A percentile compares a stretch with the other conserved stretches of the same genome.
Evolutionary conservation across 2,888 invertebrate species (phyloP).

Genomic region (Sminthurinus aureus): DNA sequence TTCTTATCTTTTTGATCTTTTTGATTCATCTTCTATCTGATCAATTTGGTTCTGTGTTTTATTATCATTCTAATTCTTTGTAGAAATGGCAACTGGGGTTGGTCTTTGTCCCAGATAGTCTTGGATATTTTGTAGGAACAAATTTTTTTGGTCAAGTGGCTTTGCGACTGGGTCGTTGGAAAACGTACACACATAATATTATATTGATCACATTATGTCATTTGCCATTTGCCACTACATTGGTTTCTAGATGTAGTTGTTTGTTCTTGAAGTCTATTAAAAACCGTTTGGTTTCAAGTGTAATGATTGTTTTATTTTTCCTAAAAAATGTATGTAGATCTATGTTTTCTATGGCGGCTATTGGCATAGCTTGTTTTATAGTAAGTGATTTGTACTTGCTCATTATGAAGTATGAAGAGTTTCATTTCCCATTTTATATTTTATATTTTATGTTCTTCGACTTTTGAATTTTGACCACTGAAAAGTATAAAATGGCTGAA

Average conservation of each 20-base stretch:
- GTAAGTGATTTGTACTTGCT: constrained; percentile 64
- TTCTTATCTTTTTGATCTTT: too few species aligned
- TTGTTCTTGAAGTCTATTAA: too few species aligned
- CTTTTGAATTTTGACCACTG: too few species aligned
- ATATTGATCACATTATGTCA: too few species aligned
- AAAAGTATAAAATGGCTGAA: background rate
- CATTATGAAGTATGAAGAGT: background rate
- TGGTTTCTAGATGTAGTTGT: too few species aligned
- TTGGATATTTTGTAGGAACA: constrained; percentile 83
- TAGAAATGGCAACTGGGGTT: constrained; percentile 79
- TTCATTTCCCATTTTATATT: too few species aligned
- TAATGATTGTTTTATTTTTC: too few species aligned
- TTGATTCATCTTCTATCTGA: too few species aligned
- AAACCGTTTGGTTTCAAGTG: too few species aligned
- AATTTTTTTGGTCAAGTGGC: constrained; percentile 78
- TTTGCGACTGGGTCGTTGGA: constrained; percentile 72
- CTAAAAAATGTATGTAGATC: constrained; percentile 59
- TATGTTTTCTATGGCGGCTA: constrained; percentile 70
- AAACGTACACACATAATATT: constrained; percentile 63
- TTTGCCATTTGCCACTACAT: too few species aligned
- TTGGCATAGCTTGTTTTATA: constrained; percentile 71
- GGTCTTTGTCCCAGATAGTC: constrained; percentile 84
- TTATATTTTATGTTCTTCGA: too few species aligned
- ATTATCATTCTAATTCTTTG: background rate
- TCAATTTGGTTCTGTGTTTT: background rate